phyloP scores from a whole-genome alignment of 2,113 vertebrate genomes.

The Stegastes partitus region DNA sequence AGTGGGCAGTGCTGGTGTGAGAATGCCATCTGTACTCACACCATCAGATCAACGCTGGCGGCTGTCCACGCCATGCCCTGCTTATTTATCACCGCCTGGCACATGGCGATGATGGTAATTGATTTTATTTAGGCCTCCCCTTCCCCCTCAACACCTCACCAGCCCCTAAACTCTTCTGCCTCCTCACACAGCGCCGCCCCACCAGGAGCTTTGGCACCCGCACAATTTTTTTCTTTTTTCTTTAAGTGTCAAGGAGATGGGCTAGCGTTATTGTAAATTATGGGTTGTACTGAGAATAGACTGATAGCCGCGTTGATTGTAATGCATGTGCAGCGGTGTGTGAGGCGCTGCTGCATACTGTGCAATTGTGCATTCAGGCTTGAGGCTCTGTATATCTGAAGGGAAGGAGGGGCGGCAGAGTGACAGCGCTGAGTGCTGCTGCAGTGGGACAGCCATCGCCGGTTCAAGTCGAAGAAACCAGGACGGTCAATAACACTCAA shows the following conservation, averaged over 20 bases:
- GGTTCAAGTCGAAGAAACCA: conserved; percentile 36
- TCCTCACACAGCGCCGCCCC: conserved; percentile 2
- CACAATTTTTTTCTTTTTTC: conserved; percentile 4
- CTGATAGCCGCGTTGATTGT: conserved; percentile 24
- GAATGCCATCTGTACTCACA: conserved; percentile 76
- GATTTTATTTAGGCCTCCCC: conserved; percentile 72
- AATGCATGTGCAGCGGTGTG: conserved; percentile 16
- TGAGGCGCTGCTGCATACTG: conserved; percentile 9
- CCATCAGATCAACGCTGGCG: conserved; percentile 65
- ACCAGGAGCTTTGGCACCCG: conserved; percentile 18
- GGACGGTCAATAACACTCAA: conserved; percentile 59
- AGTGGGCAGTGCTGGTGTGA: conserved; percentile 65
- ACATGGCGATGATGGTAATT: conserved; percentile 70
- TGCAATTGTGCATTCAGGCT: conserved; percentile 50
- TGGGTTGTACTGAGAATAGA: conserved; percentile 8
- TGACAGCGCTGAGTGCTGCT: conserved; percentile 42
- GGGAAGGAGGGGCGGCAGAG: conserved; percentile 8
- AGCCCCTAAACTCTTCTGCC: conserved; percentile 20
- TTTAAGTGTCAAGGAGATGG: conserved; percentile 29
- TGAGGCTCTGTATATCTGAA: conserved; percentile 18
- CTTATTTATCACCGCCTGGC: conserved; percentile 75
- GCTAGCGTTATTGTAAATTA: conserved; percentile 34
- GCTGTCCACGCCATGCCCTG: conserved; percentile 62
- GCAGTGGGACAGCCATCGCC: conserved; percentile 39
- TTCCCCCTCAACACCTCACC: conserved; percentile 24